Base-by-base conservation (phyloP, 2,797 vertebrate genomes). In the Halcyon smyrnensis region DNA sequence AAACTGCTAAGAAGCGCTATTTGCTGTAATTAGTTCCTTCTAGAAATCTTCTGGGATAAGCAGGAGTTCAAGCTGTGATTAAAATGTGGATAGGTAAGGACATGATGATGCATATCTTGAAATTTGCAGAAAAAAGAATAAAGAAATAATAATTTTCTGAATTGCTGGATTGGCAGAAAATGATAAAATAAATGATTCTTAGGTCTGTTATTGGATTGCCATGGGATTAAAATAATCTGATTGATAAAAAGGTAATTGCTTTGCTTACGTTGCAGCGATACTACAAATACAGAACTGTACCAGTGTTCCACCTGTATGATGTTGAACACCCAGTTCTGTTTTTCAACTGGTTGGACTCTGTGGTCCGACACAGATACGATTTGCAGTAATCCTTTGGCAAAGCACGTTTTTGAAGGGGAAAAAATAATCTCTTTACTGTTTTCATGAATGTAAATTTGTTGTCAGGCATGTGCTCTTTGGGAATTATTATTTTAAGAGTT, bases 271-370 rank as follows among this genome's bases (percentile, higher is more conserved):
- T 43, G 10, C 50, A 73, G 48, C 24, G 39, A 9, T 20, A 9
- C 13, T 64, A 37, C 34, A 62, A 84, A 17, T 24, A 54, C 85
- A 57, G 23, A 73, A 34, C 53, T 37, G 63, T 70, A 23, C 19
- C 37, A 8, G 1, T 0, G 1, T 37, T 56, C 13, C 53, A 53
- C 71, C 23, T 11, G 0, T 0, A 0, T 27, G 2, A 1, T 1
- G 14, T 13, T 54, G 46, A 51, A 15, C 37, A 41, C 4, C 21
- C 25, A 9, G 25, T n/a, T 70, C 28, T 78, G 62, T 60, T 41
- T 71, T 65, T 30, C 50, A 53, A 32, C 41, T 54, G 63, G 0
- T 9, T 39, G 70, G 77, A 27, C 56, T 76, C 62, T 56, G 77
- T 60, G 77, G 60, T 63, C 48, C 48, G 15, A 59, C 39, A 17